Evolutionary conservation across 2,797 vertebrate species (phyloP), one percentile per base, ranked within the genome.

Genomic region (Cyprinella venusta): DNA sequence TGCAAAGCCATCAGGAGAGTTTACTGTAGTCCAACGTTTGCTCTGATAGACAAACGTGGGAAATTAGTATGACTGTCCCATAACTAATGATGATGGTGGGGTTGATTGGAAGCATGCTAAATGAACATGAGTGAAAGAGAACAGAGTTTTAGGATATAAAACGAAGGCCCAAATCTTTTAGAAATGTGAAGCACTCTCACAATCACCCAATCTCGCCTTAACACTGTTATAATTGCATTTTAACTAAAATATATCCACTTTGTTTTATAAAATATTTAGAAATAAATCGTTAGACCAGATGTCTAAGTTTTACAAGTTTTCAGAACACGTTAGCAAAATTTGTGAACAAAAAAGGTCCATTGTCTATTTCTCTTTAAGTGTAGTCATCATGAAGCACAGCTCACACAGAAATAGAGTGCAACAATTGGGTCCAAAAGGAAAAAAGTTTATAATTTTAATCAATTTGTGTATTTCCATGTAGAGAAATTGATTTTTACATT

Each of bases 1-100:
- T 84, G 59, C 82, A 79, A 80, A 88, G 85, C 83, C 88, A 86
- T 87, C 65, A 56, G 63, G 89, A 87, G 84, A 87, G 87, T 92
- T 94, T 93, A 89, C 94, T 95, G 95, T 95, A 94, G 95, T 95
- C 94, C 85, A 93, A 93, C 94, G 93, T 93, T 95, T 95, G 94
- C 92, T 93, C 82, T 81, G 91, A 79, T 13, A 82, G 87, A 94
- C 94, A 95, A 95, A 94, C 93, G 93, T 95, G 91, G 90, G 87
- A 71, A 91, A 88, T 89, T 92, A 94, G 91, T 87, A 67, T 92
- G 91, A 92, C 86, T 89, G 90, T 84, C 92, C 90, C 89, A 88
- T 84, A 67, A 95, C 94, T 94, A 94, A 95, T 92, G 72, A 89
- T 54, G 9, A 40, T 75, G 63, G 3, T 59, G 56, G 24, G 69